A percentile compares a stretch with the other conserved stretches of the same genome.
These are phyloP conservation scores for Drosophila ananassae DNA, from an alignment of 1,140 invertebrate genomes.

Conservation along the genomic window DNA sequence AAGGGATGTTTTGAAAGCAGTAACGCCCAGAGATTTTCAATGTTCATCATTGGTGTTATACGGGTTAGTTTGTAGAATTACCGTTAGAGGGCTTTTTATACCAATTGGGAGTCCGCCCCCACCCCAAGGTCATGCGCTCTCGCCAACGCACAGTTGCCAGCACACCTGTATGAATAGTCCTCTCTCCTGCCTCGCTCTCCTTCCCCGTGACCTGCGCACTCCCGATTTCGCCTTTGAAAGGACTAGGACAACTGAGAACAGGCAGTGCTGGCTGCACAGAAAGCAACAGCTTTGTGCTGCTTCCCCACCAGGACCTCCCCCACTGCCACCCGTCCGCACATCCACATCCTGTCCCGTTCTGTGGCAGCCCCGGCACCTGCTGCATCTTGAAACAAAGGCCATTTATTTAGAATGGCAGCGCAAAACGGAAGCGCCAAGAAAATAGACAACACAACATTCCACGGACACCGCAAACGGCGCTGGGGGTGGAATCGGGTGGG, in stretches of 20 bases:
- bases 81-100: slow-evolving; percentile 30
- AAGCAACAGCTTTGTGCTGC: slow-evolving; percentile 50
- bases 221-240: slow-evolving; percentile 29
- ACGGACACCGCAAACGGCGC: slow-evolving; percentile 3
- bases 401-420: slow-evolving; percentile 78
- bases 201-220: slow-evolving; percentile 38
- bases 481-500: background rate
- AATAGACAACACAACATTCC: slow-evolving; percentile 55
- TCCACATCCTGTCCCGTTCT: slow-evolving; percentile 57
- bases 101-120: background rate
- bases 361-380: slow-evolving; percentile 73
- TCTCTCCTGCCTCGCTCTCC: slow-evolving; percentile 20
- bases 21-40: too few species aligned
- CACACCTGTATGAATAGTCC: slow-evolving; percentile 66
- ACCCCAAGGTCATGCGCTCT: slow-evolving; percentile 24
- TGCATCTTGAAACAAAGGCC: slow-evolving; percentile 68
- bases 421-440: slow-evolving; percentile 73
- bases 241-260: slow-evolving; percentile 68
- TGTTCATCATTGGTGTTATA: background rate
- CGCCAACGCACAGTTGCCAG: background rate
- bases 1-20: too few species aligned
- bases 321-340: slow-evolving; percentile 6
- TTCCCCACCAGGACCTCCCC: slow-evolving; percentile 5
- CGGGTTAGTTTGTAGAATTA: background rate
- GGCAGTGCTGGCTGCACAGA: slow-evolving; percentile 23